Conservation (phyloP, 2,113 vertebrate species). For the Grus americana region DNA sequence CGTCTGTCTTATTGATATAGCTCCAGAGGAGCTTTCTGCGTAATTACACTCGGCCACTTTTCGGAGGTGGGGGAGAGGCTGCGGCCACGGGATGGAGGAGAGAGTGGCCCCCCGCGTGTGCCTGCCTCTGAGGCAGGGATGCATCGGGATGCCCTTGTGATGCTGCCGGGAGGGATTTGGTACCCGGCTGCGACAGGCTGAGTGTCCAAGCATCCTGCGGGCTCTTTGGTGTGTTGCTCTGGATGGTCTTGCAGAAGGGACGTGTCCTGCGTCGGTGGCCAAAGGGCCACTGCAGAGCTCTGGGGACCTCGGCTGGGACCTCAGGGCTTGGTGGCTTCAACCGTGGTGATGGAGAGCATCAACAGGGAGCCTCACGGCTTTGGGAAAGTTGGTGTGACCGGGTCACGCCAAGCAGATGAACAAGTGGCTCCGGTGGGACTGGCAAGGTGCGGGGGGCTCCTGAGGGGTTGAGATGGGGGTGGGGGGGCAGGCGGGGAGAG, state of each 20-base stretch:
- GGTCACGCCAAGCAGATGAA: background rate
- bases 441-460: fast-evolving
- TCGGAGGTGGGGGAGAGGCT: slow-evolving; percentile 4
- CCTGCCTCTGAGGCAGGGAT: background rate
- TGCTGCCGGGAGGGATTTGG: background rate
- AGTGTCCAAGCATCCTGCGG: background rate
- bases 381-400: background rate
- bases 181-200: fast-evolving
- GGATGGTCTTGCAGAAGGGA: background rate
- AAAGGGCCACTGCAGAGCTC: background rate
- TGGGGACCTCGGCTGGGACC: background rate
- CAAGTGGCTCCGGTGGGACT: background rate
- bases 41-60: slow-evolving; percentile 86
- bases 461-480: background rate
- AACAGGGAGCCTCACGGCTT: fast-evolving
- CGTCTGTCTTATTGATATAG: slow-evolving; percentile 92
- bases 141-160: fast-evolving
- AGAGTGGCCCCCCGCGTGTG: background rate
- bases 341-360: background rate
- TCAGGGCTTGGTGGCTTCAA: background rate
- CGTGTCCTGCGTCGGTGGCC: fast-evolving
- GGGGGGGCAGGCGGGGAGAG: background rate
- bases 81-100: background rate
- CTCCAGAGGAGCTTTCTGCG: slow-evolving; percentile 91
- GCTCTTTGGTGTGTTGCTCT: background rate